phyloP scores from a whole-genome alignment of 2,113 vertebrate species.

The Tonatia bakeri region DNA sequence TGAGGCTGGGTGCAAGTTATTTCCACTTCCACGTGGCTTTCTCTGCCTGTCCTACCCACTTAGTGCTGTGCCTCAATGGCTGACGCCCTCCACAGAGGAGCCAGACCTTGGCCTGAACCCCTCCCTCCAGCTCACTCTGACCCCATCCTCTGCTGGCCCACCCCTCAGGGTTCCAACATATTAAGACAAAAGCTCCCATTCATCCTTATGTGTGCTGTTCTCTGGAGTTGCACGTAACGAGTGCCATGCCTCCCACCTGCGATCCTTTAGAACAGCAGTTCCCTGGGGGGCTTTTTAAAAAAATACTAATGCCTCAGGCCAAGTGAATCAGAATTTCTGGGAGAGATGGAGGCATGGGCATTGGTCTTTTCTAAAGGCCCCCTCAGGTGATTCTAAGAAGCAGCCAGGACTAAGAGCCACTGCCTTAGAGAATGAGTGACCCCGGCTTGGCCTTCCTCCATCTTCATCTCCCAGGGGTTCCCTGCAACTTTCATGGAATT shows the following conservation, averaged over 20 bases:
- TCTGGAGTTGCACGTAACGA: neutral
- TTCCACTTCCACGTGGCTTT: constrained; percentile 29
- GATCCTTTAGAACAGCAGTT: neutral
- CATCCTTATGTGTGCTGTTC: neutral
- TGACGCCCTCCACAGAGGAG: neutral
- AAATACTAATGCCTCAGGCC: neutral
- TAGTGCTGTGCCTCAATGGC: neutral
- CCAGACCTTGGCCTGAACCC: neutral
- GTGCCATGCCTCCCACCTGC: neutral
- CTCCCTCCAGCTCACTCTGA: neutral
- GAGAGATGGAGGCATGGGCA: neutral
- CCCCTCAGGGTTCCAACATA: neutral
- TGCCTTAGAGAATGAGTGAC: neutral
- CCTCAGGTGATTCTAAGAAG: neutral
- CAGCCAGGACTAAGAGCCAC: neutral
- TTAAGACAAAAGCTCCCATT: neutral
- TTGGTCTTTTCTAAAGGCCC: neutral
- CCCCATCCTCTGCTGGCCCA: neutral
- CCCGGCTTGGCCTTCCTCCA: neutral
- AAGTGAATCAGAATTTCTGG: neutral
- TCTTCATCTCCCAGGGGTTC: neutral
- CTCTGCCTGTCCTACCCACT: neutral
- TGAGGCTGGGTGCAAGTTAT: constrained; percentile 69
- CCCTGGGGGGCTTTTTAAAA: neutral
- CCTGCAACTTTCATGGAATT: neutral